Conservation (phyloP, 2,888 invertebrate genomes). For the Oscheius sp. region DNA sequence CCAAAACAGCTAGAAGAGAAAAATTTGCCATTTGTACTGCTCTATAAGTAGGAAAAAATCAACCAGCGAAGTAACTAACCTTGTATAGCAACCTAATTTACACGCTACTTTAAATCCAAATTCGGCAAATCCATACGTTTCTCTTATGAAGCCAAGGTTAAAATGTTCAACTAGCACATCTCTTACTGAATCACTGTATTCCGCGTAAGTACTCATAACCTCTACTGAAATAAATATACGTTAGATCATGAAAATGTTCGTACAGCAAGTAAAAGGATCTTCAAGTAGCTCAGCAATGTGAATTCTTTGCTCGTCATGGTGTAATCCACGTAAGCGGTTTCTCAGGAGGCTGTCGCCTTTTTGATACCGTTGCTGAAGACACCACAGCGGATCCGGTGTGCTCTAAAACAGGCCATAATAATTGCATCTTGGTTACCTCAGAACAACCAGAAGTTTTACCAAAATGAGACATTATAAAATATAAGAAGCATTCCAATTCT, state of each 20-base stretch:
- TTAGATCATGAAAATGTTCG: not conserved
- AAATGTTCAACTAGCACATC: slow-evolving; percentile 6
- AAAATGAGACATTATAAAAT: slow-evolving; percentile 4
- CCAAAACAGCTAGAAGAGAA: not conserved
- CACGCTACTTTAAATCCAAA: not conserved
- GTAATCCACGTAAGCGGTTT: slow-evolving; percentile 25
- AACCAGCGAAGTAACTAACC: not conserved
- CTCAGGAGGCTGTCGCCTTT: slow-evolving; percentile 29
- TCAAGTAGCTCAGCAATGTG: not conserved
- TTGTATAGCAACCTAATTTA: slow-evolving; percentile 31
- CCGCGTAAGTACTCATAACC: slow-evolving; percentile 13
- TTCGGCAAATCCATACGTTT: slow-evolving; percentile 1
- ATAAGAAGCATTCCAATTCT: slow-evolving; percentile 11
- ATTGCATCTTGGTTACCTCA: not conserved
- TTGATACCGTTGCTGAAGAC: not conserved
- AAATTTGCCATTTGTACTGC: slow-evolving; percentile 18
- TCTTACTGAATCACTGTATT: slow-evolving; percentile 15
- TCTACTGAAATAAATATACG: slow-evolving; percentile 10
- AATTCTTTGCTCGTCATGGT: slow-evolving; percentile 18
- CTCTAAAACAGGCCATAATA: not conserved
- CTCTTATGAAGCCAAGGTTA: slow-evolving; percentile 22
- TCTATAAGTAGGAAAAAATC: not conserved
- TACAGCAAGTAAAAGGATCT: slow-evolving; percentile 1
- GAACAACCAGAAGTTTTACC: slow-evolving; percentile 1
- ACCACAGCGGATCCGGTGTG: slow-evolving; percentile 8